These are phyloP conservation scores for Catotricha subobsoleta DNA, from an alignment of 2,888 invertebrate genomes.

Conservation along the genomic window DNA sequence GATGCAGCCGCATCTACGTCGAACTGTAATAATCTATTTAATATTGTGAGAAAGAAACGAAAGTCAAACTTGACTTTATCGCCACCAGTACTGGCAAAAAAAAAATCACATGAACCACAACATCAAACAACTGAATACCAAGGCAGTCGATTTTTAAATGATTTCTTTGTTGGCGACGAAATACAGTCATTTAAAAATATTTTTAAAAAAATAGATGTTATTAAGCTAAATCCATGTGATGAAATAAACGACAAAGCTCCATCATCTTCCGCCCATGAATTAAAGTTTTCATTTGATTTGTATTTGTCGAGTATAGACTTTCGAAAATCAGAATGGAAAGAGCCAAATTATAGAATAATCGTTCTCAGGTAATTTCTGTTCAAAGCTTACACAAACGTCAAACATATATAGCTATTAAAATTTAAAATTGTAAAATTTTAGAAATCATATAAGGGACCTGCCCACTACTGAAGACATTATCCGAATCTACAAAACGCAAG, in stretches of 20 bases:
- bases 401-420: background rate
- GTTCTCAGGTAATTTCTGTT: background rate
- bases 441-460: too few relatives aligned
- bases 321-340: background rate
- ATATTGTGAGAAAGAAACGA: too few relatives aligned
- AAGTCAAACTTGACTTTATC: background rate
- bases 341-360: background rate
- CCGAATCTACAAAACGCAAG: background rate
- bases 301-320: background rate
- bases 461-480: conserved; percentile 1
- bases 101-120: too few relatives aligned
- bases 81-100: background rate
- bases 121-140: background rate
- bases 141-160: background rate
- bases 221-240: background rate
- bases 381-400: background rate
- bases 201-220: background rate
- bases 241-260: too few relatives aligned
- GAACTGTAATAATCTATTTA: too few relatives aligned
- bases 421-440: background rate
- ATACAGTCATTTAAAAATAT: background rate
- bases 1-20: too few relatives aligned
- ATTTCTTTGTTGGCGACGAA: background rate
- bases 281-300: conserved; percentile 1
- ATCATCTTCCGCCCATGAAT: too few relatives aligned